Conservation (phyloP, 53 echinoderm and acorn worm species). For the Astropecten irregularis region DNA sequence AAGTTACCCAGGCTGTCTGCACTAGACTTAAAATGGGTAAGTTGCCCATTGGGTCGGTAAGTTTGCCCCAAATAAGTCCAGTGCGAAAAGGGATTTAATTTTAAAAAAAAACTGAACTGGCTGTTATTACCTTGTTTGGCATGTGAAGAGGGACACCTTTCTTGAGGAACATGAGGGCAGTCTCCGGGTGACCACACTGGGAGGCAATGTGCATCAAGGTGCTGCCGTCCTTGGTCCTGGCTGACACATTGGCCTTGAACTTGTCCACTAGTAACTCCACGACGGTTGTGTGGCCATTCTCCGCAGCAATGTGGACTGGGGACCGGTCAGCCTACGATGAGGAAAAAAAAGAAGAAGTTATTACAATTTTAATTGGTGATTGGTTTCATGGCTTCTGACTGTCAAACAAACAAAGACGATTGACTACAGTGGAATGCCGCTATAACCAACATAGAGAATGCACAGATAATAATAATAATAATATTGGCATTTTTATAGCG, state of each 20-base stretch:
- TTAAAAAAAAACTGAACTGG: too few relatives aligned
- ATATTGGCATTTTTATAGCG: not conserved
- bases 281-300: constrained; percentile 82
- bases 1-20: too few relatives aligned
- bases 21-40: too few relatives aligned
- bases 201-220: constrained; percentile 98
- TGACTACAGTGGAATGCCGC: too few relatives aligned
- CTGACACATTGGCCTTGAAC: constrained; percentile 94
- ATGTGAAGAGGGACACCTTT: constrained; percentile 99
- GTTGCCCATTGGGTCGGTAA: too few relatives aligned
- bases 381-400: too few relatives aligned
- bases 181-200: constrained; percentile 95
- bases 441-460: not conserved
- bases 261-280: constrained; percentile 94
- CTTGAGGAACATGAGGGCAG: constrained; percentile 95
- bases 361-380: not conserved
- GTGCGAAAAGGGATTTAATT: too few relatives aligned
- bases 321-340: constrained; percentile 64
- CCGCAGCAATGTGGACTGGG: constrained; percentile 95
- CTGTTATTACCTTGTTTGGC: constrained; percentile 91
- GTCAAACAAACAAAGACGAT: not conserved
- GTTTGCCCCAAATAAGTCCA: too few relatives aligned
- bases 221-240: constrained; percentile 95
- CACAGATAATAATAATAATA: not conserved
- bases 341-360: not conserved